Evolutionary conservation across 2,797 vertebrate genomes (phyloP), one percentile per base, ranked within the genome.

Genomic region (Sarcophilus harrisii): DNA sequence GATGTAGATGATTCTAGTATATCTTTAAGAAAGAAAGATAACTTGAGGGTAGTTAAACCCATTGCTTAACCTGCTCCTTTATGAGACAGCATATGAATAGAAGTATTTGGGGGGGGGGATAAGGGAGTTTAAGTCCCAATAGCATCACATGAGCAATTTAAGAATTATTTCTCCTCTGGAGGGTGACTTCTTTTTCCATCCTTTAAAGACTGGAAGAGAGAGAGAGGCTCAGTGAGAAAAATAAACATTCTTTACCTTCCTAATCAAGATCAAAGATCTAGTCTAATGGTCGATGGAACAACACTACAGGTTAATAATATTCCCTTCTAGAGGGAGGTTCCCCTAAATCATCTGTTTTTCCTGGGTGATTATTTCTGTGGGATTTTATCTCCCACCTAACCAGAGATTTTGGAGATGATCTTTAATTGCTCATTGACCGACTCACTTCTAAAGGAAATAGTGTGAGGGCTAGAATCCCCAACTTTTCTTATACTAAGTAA

Each of bases 401-500:
- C 92, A 49, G 92, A 62, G 93, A 90, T 55, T 90, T 93, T 92
- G 73, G 59, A 73, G 66, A 55, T 95, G 90, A 57, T 57, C 55
- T 94, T 62, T 94, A 45, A 24, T 0, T 29, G 92, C 73, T 96
- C 94, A 95, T 49, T 52, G 0, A 27, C 91, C 0, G n/a, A 95
- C 27, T 6, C 92, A 92, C 92, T 92, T 96, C 93, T 60, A 95
- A 96, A 55, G 59, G 55, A 92, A 92, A 58, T 94, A 57, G 92
- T 32, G 32, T 90, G 58, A 91, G 93, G 93, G 10, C 73, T 87
- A 16, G 95, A 93, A 95, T 55, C 9, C 94, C 92, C n/a, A 96
- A 95, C 58, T 97, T 96, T 94, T 52, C 49, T 92, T 93, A 96
- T 90, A 94, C 96, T 97, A 94, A 96, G 94, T 95, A 98, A 97